These are phyloP conservation scores for Axea sp. DNA, from an alignment of 2,888 invertebrate genomes.

Conservation along the genomic window DNA sequence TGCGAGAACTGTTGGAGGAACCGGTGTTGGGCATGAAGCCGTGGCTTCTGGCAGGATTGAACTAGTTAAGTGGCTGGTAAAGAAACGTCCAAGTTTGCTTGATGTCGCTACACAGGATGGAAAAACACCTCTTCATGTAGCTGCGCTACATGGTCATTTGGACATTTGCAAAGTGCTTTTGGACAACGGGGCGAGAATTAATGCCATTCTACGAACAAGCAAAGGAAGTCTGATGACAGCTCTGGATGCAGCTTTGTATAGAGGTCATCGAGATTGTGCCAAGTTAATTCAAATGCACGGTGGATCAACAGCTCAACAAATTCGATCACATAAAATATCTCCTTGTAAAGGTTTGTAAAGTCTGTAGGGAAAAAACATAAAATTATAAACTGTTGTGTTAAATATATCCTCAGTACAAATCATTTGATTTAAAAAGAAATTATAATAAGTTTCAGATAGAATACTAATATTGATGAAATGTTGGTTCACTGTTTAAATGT, in stretches of 20 bases:
- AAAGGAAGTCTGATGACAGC: constrained; percentile 94
- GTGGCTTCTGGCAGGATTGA: constrained; percentile 94
- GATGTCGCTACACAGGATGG: constrained; percentile 96
- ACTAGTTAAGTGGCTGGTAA: constrained; percentile 92
- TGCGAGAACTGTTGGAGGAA: constrained; percentile 95
- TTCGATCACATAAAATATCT: constrained; percentile 67
- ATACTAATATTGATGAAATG: too few species aligned
- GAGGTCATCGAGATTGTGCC: constrained; percentile 93
- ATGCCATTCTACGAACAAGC: constrained; percentile 89
- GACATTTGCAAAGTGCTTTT: constrained; percentile 94
- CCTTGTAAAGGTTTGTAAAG: constrained; percentile 70
- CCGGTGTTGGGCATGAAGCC: constrained; percentile 97
- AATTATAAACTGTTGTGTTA: too few species aligned
- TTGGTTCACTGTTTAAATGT: too few species aligned
- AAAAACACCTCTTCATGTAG: constrained; percentile 94
- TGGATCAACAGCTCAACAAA: constrained; percentile 86
- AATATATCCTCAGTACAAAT: too few species aligned
- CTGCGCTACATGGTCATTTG: constrained; percentile 95
- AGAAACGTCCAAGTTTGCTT: constrained; percentile 89
- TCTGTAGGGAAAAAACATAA: too few species aligned
- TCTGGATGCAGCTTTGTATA: constrained; percentile 92
- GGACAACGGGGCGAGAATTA: constrained; percentile 91
- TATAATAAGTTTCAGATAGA: too few species aligned
- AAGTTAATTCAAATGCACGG: constrained; percentile 95
- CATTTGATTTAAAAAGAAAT: too few species aligned